These are phyloP conservation scores for Siderastrea radians DNA, from an alignment of 92 coral and sea anemone genomes.

Conservation along the genomic window DNA sequence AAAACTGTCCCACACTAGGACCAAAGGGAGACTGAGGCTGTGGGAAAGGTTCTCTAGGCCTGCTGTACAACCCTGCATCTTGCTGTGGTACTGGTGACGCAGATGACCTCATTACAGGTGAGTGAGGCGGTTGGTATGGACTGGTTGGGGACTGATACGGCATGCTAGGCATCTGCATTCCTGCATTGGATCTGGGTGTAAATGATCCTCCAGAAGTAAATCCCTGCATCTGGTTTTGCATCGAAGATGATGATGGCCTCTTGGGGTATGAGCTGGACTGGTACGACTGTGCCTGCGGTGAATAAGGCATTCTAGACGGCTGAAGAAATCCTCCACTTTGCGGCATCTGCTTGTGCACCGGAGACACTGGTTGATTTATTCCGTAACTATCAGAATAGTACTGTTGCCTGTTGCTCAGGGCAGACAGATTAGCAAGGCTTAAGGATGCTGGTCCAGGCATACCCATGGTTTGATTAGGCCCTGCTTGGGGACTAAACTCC, in stretches of 20 bases:
- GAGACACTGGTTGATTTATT: slow-evolving; percentile 67
- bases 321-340: slow-evolving; percentile 38
- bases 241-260: slow-evolving; percentile 68
- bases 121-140: slow-evolving; percentile 50
- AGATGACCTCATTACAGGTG: slow-evolving; percentile 55
- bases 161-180: slow-evolving; percentile 62
- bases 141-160: slow-evolving; percentile 64
- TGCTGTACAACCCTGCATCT: slow-evolving; percentile 62
- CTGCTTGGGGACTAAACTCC: slow-evolving; percentile 38
- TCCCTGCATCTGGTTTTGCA: slow-evolving; percentile 64
- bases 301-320: slow-evolving; percentile 35
- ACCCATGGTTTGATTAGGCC: slow-evolving; percentile 32
- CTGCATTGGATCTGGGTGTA: slow-evolving; percentile 61
- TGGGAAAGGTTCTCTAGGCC: slow-evolving; percentile 58
- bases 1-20: slow-evolving; percentile 25
- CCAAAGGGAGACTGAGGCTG: slow-evolving; percentile 55
- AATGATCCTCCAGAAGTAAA: slow-evolving; percentile 50
- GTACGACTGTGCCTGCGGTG: slow-evolving; percentile 45
- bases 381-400: slow-evolving; percentile 63
- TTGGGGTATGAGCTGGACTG: slow-evolving; percentile 60
- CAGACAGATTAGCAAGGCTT: slow-evolving; percentile 38
- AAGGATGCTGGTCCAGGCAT: slow-evolving; percentile 44
- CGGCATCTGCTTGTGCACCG: slow-evolving; percentile 56
- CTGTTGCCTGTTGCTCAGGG: slow-evolving; percentile 51
- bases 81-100: slow-evolving; percentile 80